Evolutionary conservation across 23 tunicate species (phyloP).

Genomic region (Halocynthia roretzi): DNA sequence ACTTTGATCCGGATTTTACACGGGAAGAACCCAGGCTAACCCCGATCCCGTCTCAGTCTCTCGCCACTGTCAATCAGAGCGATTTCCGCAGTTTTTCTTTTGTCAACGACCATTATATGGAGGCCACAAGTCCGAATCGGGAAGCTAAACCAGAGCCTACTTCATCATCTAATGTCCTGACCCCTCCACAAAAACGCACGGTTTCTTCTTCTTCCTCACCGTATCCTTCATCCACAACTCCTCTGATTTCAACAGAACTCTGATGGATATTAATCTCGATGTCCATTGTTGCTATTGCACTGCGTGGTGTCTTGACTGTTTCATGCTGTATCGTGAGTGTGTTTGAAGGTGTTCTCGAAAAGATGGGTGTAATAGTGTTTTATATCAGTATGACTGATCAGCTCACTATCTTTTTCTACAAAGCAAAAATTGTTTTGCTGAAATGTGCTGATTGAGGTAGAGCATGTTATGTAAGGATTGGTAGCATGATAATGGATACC

Average conservation of each 20-base stretch:
- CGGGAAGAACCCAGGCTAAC: slow-evolving; percentile 60
- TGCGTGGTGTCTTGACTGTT: too few relatives aligned
- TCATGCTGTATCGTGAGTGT: too few relatives aligned
- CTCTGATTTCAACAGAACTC: slow-evolving; percentile 21
- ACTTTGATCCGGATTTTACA: slow-evolving; percentile 98
- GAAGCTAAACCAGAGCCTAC: background rate
- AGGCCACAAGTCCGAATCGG: slow-evolving; percentile 4
- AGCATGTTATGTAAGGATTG: too few relatives aligned
- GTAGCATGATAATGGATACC: too few relatives aligned
- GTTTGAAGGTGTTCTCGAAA: too few relatives aligned
- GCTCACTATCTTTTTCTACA: too few relatives aligned
- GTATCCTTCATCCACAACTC: slow-evolving; percentile 34
- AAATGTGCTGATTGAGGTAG: too few relatives aligned
- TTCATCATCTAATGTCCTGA: background rate
- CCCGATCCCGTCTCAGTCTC: slow-evolving; percentile 56
- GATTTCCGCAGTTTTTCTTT: slow-evolving; percentile 86
- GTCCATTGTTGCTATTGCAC: too few relatives aligned
- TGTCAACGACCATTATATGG: slow-evolving; percentile 59
- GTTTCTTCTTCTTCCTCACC: slow-evolving; percentile 22
- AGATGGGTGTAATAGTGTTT: too few relatives aligned
- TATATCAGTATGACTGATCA: too few relatives aligned
- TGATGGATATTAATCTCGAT: background rate
- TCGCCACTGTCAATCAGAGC: slow-evolving; percentile 62
- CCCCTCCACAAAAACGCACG: slow-evolving; percentile 22
- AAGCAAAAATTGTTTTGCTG: too few relatives aligned